Percentiles rank a stretch among this genome's conserved stretches.
Evolutionary conservation across 2,888 invertebrate species (phyloP).

Genomic region (Frankliniella fusca): DNA sequence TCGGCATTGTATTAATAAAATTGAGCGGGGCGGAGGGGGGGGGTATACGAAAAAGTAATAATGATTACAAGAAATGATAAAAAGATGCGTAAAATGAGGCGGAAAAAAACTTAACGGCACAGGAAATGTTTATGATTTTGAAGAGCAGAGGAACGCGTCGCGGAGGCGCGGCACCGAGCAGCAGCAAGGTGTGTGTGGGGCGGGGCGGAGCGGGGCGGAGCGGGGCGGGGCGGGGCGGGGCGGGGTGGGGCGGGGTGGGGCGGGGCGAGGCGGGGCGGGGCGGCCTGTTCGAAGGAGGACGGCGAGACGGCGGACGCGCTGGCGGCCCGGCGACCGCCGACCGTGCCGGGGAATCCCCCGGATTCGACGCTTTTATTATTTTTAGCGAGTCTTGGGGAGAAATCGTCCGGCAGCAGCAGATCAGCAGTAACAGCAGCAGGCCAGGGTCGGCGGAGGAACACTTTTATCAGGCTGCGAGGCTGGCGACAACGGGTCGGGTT

Average conservation of each 20-base stretch:
- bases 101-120: too few species aligned
- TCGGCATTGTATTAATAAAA: too few species aligned
- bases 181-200: slow-evolving; percentile 16
- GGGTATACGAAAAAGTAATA: too few species aligned
- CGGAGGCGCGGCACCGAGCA: slow-evolving; percentile 12
- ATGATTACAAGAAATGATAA: too few species aligned
- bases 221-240: not conserved
- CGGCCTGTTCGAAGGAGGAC: not conserved
- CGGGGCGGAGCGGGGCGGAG: not conserved
- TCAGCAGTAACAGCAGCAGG: too few species aligned
- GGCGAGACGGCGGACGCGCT: not conserved
- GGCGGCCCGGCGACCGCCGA: not conserved
- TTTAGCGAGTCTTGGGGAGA: not conserved
- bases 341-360: not conserved
- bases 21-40: too few species aligned
- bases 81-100: too few species aligned
- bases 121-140: not conserved
- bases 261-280: not conserved
- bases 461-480: too few species aligned
- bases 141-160: slow-evolving; percentile 26
- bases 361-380: too few species aligned
- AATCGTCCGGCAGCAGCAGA: not conserved
- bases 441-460: not conserved
- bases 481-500: too few species aligned
- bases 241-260: not conserved